Base-by-base conservation (phyloP, 2,888 invertebrate genomes). In the Acanthopleura granulata region DNA sequence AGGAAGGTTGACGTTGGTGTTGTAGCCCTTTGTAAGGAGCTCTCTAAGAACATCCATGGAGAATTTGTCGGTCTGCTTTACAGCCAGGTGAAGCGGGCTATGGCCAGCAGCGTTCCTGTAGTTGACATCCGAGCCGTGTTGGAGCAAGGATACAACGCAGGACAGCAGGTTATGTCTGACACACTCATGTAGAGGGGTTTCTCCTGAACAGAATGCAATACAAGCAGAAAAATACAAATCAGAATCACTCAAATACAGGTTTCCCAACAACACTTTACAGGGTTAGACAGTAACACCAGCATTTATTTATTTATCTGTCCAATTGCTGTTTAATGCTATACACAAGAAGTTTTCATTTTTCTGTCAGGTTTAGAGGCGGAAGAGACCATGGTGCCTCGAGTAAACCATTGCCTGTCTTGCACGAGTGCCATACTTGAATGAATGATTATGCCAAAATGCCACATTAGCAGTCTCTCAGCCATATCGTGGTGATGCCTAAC, bases 151-250 rank as follows among this genome's bases (percentile, higher is more conserved):
- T 40, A 72, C 70, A 3, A 89, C 83, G 79, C 88, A 88, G 27
- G 83, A 80, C 27, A 82, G 76, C 85, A 89, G 83, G 29, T 85
- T 84, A 72, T 86, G 83, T n/a, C 81, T 81, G 9, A 89, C 87
- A 81, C 89, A 87, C 74, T 88, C 87, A 79, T 89, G 89, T 15
- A 89, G 82, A 0, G 89, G 88, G 0, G 89, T 89, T 50, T 88
- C 86, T 61, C 83, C 87, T 88, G 72, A 11, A 79, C 18, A 71
- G 6, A 18, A 15, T 14, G 22, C n/a, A 6, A 25, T 40, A 40
- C 40, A 66, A 66, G 25, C 27, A 66, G 25, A 66, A 66, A n/a
- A 25, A 66, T 66, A 66, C 25, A 29, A 66, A 40, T 40, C 4
- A 40, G 40, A 40, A 40, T 66, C 40, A 40, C 3, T 29, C 4